phyloP scores from a whole-genome alignment of 2,113 vertebrate species.

The Sigmodon hispidus region DNA sequence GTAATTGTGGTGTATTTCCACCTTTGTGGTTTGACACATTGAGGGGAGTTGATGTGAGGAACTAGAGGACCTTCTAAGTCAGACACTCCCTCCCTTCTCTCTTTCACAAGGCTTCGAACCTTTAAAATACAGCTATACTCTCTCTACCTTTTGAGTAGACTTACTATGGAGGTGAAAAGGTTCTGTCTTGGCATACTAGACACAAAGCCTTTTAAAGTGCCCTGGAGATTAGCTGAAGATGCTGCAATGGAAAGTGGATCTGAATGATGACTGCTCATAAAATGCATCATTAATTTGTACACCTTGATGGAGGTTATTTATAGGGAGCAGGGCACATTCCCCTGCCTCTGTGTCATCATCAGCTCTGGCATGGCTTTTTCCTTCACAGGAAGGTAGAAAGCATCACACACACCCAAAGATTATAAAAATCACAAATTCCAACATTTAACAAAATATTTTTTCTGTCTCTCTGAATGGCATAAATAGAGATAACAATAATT shows the following conservation, averaged over 20 bases:
- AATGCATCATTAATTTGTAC: slow-evolving; percentile 73
- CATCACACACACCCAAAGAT: slow-evolving; percentile 12
- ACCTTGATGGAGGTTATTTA: slow-evolving; percentile 69
- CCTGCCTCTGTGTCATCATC: neutral
- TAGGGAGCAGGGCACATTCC: slow-evolving; percentile 46
- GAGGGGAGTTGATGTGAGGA: neutral
- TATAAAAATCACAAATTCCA: slow-evolving; percentile 44
- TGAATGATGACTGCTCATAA: slow-evolving; percentile 63
- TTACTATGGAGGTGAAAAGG: slow-evolving; percentile 48
- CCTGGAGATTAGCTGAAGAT: slow-evolving; percentile 6
- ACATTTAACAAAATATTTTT: slow-evolving; percentile 58
- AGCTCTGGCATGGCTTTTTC: neutral
- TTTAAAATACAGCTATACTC: neutral
- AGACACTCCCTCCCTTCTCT: neutral
- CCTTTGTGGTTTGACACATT: neutral
- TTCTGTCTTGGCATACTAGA: slow-evolving; percentile 21
- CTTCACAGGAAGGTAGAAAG: slow-evolving; percentile 27
- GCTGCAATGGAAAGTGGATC: slow-evolving; percentile 23
- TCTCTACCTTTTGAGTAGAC: neutral
- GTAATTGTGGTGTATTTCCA: neutral
- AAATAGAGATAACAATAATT: slow-evolving; percentile 61
- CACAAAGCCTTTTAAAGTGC: slow-evolving; percentile 25
- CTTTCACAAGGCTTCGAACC: neutral
- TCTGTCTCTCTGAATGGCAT: slow-evolving; percentile 1
- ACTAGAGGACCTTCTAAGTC: neutral